Conservation (phyloP, 2,797 vertebrate genomes). For the Helicolenus hilgendorfi region DNA sequence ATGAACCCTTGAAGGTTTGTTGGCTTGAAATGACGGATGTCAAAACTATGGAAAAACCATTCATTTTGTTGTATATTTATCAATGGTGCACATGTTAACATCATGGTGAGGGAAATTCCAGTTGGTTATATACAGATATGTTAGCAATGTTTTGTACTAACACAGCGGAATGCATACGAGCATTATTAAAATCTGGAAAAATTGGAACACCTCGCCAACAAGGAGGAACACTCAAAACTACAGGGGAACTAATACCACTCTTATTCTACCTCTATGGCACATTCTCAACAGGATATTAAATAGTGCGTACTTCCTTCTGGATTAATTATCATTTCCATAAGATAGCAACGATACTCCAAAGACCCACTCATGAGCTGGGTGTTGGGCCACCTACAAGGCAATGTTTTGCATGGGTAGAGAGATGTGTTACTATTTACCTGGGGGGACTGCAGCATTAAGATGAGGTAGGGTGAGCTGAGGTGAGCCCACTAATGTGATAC, state of each 20-base stretch:
- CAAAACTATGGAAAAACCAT: conserved; percentile 48
- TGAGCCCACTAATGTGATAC: conserved; percentile 60
- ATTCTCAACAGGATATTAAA: conserved; percentile 80
- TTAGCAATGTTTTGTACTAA: conserved; percentile 17
- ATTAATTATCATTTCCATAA: conserved; percentile 77
- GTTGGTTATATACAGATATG: conserved; percentile 8
- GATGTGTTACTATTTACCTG: conserved; percentile 64
- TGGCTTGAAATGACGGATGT: conserved; percentile 36
- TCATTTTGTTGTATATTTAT: conserved; percentile 43
- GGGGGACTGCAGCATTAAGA: conserved; percentile 21
- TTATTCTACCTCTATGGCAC: conserved; percentile 49
- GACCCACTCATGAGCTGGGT: conserved; percentile 30
- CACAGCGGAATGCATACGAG: not conserved
- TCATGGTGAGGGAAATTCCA: conserved; percentile 40
- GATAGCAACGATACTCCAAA: conserved; percentile 60
- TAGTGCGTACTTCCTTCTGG: conserved; percentile 53
- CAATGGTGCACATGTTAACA: conserved; percentile 40
- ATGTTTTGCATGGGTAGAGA: conserved; percentile 29
- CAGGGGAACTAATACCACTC: conserved; percentile 47
- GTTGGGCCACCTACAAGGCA: conserved; percentile 64
- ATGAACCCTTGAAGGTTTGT: conserved; percentile 14
- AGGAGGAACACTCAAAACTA: conserved; percentile 29
- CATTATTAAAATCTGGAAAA: not conserved
- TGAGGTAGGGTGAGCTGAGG: conserved; percentile 66
- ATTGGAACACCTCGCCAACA: conserved; percentile 19